A percentile compares a stretch with the other conserved stretches of the same genome.
Evolutionary conservation across 2,797 vertebrate genomes (phyloP).

Genomic region (Harpagifer antarcticus): DNA sequence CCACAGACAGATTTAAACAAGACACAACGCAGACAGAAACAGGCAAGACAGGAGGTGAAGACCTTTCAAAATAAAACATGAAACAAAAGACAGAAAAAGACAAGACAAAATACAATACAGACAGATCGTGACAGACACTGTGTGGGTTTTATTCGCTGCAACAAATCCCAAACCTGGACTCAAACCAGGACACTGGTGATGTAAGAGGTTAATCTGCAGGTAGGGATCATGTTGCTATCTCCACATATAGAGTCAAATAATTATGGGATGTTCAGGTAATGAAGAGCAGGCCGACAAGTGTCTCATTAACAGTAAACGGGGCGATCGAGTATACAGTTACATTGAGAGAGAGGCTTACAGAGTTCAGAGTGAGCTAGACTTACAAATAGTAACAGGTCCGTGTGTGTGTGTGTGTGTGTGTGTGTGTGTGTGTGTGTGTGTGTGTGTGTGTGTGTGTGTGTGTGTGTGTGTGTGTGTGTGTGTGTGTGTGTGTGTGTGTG

Average conservation of each 20-base stretch:
- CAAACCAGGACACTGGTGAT: too few relatives aligned
- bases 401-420: conserved; percentile 50
- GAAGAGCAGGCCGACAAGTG: conserved; percentile 20
- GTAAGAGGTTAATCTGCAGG: too few relatives aligned
- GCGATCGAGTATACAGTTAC: conserved; percentile 15
- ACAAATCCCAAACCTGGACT: too few relatives aligned
- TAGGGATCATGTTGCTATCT: neutral
- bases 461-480: conserved; percentile 54
- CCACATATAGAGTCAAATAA: conserved; percentile 1
- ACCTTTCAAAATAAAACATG: too few relatives aligned
- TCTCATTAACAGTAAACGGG: conserved; percentile 18
- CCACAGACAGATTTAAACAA: too few relatives aligned
- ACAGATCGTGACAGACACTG: too few relatives aligned
- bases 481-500: conserved; percentile 51
- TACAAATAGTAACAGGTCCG: conserved; percentile 35
- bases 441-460: conserved; percentile 47
- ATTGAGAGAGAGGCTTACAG: conserved; percentile 20
- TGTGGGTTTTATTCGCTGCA: too few relatives aligned
- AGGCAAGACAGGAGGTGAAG: too few relatives aligned
- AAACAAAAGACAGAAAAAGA: too few relatives aligned
- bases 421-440: conserved; percentile 51
- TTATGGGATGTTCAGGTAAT: conserved; percentile 49
- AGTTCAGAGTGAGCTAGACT: conserved; percentile 4
- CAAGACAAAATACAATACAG: too few relatives aligned
- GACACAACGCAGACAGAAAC: too few relatives aligned